These are phyloP conservation scores for Acanthochromis polyacanthus DNA, from an alignment of 2,113 vertebrate genomes.

Conservation along the genomic window DNA sequence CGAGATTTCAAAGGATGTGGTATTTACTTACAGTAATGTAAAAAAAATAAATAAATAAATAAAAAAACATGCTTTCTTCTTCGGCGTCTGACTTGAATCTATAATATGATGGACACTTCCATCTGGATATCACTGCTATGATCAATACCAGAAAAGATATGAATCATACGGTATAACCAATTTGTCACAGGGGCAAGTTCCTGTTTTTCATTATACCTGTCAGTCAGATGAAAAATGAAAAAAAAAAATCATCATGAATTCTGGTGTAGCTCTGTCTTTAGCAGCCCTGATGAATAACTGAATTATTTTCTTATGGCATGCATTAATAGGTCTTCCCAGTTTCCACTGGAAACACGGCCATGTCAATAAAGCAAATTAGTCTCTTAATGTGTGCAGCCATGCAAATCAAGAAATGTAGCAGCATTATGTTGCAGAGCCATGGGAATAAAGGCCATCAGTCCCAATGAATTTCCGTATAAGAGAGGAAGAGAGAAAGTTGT, in stretches of 20 bases:
- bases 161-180: slow-evolving; percentile 56
- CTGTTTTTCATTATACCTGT: slow-evolving; percentile 50
- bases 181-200: slow-evolving; percentile 56
- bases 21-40: slow-evolving; percentile 27
- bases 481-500: slow-evolving; percentile 8
- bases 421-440: neutral
- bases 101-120: slow-evolving; percentile 60
- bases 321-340: slow-evolving; percentile 25
- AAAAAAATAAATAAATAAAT: neutral
- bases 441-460: slow-evolving; percentile 18
- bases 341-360: slow-evolving; percentile 8
- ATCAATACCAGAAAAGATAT: slow-evolving; percentile 66
- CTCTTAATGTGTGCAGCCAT: slow-evolving; percentile 8
- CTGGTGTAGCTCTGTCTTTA: slow-evolving; percentile 4
- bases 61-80: slow-evolving; percentile 5
- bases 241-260: slow-evolving; percentile 33
- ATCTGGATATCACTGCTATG: slow-evolving; percentile 40
- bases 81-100: slow-evolving; percentile 39
- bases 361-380: slow-evolving; percentile 12
- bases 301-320: slow-evolving; percentile 32
- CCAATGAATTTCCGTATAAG: neutral
- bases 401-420: slow-evolving; percentile 2
- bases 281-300: slow-evolving; percentile 34
- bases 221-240: slow-evolving; percentile 48
- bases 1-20: slow-evolving; percentile 47